Conservation (phyloP, 2,797 vertebrate genomes). For the Heterohyrax brucei region DNA sequence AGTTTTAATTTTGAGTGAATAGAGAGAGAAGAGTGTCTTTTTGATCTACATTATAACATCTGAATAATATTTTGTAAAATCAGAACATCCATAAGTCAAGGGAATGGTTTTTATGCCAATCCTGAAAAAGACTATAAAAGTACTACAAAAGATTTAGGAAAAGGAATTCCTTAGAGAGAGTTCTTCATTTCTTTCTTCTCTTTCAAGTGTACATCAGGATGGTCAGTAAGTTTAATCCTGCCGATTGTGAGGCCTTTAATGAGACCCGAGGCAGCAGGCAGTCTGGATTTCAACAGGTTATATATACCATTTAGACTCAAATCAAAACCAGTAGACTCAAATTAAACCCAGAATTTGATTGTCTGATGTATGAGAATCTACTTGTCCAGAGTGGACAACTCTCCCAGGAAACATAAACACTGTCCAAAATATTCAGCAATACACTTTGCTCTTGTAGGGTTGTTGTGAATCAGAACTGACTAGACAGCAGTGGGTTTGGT, state of each 20-base stretch:
- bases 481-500: no score
- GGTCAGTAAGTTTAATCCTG: constrained; percentile 47
- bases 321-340: constrained; percentile 34
- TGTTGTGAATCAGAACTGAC: no score
- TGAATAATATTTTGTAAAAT: constrained; percentile 53
- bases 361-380: constrained; percentile 69
- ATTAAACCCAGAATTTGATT: constrained; percentile 50
- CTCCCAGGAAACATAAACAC: constrained; percentile 84
- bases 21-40: not conserved
- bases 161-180: constrained; percentile 21
- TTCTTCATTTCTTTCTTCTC: constrained; percentile 47
- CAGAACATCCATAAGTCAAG: constrained; percentile 28
- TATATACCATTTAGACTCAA: not conserved
- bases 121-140: constrained; percentile 19
- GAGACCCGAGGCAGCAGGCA: constrained; percentile 49
- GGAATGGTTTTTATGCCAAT: constrained; percentile 28
- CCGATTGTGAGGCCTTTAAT: not conserved
- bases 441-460: constrained; percentile 49
- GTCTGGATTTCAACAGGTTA: constrained; percentile 48
- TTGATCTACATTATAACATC: not conserved
- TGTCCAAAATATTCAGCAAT: constrained; percentile 79
- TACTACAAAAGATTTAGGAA: constrained; percentile 7
- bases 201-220: constrained; percentile 61
- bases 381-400: constrained; percentile 78
- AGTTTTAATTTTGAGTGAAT: constrained; percentile 39